Percentiles rank a stretch among this genome's conserved stretches.
Evolutionary conservation across 2,888 invertebrate genomes (phyloP).

Genomic region (Cephonodes hylas): DNA sequence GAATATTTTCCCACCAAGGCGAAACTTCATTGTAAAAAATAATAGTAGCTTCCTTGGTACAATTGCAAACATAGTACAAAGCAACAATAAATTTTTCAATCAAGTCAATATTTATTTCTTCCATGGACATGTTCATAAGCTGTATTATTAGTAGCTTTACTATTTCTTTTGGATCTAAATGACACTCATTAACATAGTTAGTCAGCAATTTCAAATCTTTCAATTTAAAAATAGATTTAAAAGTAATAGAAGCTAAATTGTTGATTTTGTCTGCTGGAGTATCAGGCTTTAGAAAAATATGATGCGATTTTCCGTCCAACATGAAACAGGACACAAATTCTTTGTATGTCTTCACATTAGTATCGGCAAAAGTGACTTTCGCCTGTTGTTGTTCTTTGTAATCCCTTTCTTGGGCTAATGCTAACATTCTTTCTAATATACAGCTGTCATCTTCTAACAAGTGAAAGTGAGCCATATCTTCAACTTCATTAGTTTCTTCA

Average conservation of each 20-base stretch:
- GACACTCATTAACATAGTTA: constrained; percentile 50
- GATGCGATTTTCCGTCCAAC: constrained; percentile 55
- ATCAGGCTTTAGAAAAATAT: constrained; percentile 51
- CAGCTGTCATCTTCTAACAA: constrained; percentile 81
- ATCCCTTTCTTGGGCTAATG: constrained; percentile 77
- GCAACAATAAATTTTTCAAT: constrained; percentile 86
- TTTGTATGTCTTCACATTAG: constrained; percentile 68
- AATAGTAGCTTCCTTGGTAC: constrained; percentile 81
- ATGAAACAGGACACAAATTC: constrained; percentile 81
- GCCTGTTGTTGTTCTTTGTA: constrained; percentile 62
- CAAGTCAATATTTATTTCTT: constrained; percentile 75
- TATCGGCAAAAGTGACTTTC: constrained; percentile 82
- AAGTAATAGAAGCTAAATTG: constrained; percentile 55
- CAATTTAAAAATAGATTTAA: constrained; percentile 73
- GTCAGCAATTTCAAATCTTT: constrained; percentile 45
- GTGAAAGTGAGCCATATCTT: constrained; percentile 39
- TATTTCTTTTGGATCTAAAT: constrained; percentile 82
- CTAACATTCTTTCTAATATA: constrained; percentile 83
- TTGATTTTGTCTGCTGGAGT: constrained; percentile 51
- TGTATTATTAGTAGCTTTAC: constrained; percentile 86
- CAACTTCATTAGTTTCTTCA: constrained; percentile 22
- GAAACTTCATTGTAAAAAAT: constrained; percentile 87
- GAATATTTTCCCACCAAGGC: constrained; percentile 90
- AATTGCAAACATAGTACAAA: constrained; percentile 83
- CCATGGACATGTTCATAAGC: constrained; percentile 84